Conservation (phyloP, 2,113 vertebrate genomes). For the Corythoichthys haematopterus region DNA sequence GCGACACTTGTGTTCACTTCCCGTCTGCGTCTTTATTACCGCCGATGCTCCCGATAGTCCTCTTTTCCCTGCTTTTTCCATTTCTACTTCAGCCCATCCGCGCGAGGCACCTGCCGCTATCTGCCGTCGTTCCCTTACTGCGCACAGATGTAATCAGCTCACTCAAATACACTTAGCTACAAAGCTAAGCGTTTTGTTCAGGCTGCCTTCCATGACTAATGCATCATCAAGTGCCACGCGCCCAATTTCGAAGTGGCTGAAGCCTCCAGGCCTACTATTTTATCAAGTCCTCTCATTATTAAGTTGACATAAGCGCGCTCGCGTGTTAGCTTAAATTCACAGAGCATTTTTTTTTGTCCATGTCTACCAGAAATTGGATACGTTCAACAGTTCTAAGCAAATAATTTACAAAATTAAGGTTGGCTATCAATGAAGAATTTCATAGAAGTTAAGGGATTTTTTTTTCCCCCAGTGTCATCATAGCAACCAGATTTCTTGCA, state of each 20-base stretch:
- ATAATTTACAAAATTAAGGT: no score
- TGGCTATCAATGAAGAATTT: no score
- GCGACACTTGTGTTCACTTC: constrained; percentile 16
- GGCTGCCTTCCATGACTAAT: constrained; percentile 34
- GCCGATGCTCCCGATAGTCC: neutral
- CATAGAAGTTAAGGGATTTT: no score
- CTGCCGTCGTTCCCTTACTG: constrained; percentile 5
- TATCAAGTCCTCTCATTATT: neutral
- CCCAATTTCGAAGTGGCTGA: constrained; percentile 41
- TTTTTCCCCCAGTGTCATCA: no score
- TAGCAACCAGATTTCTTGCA: no score
- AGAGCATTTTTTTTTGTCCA: no score
- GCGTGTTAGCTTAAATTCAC: no score
- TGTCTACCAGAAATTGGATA: no score
- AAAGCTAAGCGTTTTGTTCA: constrained; percentile 47
- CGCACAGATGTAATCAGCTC: constrained; percentile 19
- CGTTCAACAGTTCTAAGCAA: no score
- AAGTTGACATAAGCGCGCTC: neutral
- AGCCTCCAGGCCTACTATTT: constrained; percentile 10
- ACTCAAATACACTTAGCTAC: constrained; percentile 42
- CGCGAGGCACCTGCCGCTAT: neutral
- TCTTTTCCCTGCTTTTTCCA: neutral
- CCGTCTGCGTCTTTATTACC: constrained; percentile 30
- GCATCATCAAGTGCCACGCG: constrained; percentile 44
- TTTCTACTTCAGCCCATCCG: neutral